A percentile compares a stretch with the other conserved stretches of the same genome.
Conservation (phyloP, 2,888 invertebrate species). For the Torymus auratus region DNA sequence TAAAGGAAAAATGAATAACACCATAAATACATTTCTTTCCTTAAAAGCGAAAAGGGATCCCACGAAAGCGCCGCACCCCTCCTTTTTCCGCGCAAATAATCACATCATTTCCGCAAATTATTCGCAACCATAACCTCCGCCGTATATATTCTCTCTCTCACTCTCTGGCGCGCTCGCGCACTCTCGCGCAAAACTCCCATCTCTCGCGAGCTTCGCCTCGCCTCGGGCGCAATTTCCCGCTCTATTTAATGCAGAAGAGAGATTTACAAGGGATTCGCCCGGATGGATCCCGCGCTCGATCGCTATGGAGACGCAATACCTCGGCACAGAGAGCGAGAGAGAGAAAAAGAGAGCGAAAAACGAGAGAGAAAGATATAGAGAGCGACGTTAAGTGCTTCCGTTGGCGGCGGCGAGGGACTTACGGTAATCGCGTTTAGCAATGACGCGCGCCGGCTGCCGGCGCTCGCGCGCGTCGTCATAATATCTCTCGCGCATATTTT, state of each 20-base stretch:
- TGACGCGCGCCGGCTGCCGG: conserved; percentile 52
- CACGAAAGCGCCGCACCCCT: conserved; percentile 43
- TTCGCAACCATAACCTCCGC: conserved; percentile 2
- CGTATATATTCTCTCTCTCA: not conserved
- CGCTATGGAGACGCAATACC: conserved; percentile 3
- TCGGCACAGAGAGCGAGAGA: conserved; percentile 20
- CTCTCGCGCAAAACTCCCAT: conserved; percentile 16
- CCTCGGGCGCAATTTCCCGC: conserved; percentile 63
- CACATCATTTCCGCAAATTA: conserved; percentile 40
- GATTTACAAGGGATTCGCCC: conserved; percentile 72
- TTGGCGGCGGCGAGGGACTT: conserved; percentile 54
- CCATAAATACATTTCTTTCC: too few species aligned
- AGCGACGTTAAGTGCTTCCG: conserved; percentile 58
- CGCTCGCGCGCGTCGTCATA: conserved; percentile 33
- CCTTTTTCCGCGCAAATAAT: conserved; percentile 24
- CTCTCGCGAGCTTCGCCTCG: conserved; percentile 28
- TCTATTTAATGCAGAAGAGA: conserved; percentile 67
- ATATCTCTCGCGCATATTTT: conserved; percentile 51
- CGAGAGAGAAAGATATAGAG: conserved; percentile 48
- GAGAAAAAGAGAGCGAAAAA: conserved; percentile 18
- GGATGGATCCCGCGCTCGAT: conserved; percentile 61
- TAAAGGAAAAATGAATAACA: too few species aligned
- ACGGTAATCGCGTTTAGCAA: conserved; percentile 57
- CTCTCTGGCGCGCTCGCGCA: too few species aligned
- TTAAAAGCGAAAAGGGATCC: too few species aligned